Base-by-base conservation (phyloP, 2,888 invertebrate species). In the Cataglyphis cursor region DNA sequence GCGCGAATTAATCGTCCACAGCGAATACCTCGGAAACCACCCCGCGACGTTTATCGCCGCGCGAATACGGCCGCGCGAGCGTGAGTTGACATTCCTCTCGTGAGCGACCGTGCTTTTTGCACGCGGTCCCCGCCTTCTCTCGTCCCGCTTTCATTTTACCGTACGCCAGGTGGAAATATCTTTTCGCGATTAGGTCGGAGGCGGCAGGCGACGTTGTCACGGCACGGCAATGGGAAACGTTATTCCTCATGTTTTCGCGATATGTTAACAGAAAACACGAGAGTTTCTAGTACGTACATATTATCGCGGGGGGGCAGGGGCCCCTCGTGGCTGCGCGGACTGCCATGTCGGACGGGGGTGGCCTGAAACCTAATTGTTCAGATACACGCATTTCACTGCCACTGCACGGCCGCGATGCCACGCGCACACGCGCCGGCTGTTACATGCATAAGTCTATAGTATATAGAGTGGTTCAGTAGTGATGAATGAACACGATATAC, bases 341-440 rank as follows among this genome's bases (percentile, higher is more conserved):
- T 81, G 68, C 84, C 44, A 65, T 82, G 66, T 54, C 66, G 73
- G 68, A 61, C 82, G 51, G 82, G 86, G 85, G 76, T 78, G 86
- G 88, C 84, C 85, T 86, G 89, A 87, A 93, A 92, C 90, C 92
- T 93, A 93, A 93, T 93, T 93, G 93, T 93, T 93, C 90, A 89
- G 88, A 93, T 91, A 93, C 93, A 92, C 92, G 93, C 93, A 91
- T 92, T 92, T 90, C 91, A 90, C 88, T 88, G 64, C 70, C 82
- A 44, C 72, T 57, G 44, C 57, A 31, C 54, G 21, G 38, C 48
- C 51, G 61, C 75, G 62, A 81, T 28, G 81, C 75, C 62, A 10
- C 82, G 54, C 59, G 18, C 54, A 44, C 62, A 18, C 57, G 9
- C 54, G 24, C 57, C 51, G 5, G 2, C 35, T 31, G 12, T 51